phyloP scores from a whole-genome alignment of 1,140 invertebrate species.

The Panagrolaimus sp. region DNA sequence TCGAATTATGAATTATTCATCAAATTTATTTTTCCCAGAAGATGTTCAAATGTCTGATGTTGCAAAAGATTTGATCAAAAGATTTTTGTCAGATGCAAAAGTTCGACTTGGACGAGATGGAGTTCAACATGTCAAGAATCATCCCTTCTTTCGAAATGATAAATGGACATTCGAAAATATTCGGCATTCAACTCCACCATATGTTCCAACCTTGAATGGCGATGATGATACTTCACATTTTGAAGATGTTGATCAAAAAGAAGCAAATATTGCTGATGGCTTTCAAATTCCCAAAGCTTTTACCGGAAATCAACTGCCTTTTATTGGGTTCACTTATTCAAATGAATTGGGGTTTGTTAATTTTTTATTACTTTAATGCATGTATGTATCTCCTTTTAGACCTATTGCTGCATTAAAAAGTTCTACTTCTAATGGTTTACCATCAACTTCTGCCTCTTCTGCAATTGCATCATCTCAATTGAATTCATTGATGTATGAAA shows the following conservation, averaged over 20 bases:
- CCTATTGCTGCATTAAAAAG: not conserved
- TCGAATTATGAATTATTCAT: conserved; percentile 79
- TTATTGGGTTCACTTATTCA: conserved; percentile 96
- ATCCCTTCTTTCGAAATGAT: conserved; percentile 91
- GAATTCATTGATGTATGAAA: conserved; percentile 1
- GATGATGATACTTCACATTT: conserved; percentile 98
- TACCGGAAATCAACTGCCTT: conserved; percentile 94
- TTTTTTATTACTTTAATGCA: no score
- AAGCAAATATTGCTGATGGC: conserved; percentile 77
- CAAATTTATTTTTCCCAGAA: conserved; percentile 85
- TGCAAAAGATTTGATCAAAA: conserved; percentile 85
- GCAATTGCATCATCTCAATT: not conserved
- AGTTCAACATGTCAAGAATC: conserved; percentile 86
- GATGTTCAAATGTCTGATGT: conserved; percentile 81
- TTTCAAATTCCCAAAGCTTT: conserved; percentile 94
- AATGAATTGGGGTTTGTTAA: conserved; percentile 39
- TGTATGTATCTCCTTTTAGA: no score
- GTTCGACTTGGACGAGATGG: conserved; percentile 81
- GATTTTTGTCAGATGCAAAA: conserved; percentile 80
- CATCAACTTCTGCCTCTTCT: no score
- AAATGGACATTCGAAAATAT: conserved; percentile 96
- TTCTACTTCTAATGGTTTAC: not conserved
- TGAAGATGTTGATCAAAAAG: conserved; percentile 81
- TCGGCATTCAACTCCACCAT: conserved; percentile 74
- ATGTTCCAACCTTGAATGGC: conserved; percentile 87